Evolutionary conservation across 1,140 invertebrate genomes (phyloP).

Genomic region (Pectinophora gossypiella): DNA sequence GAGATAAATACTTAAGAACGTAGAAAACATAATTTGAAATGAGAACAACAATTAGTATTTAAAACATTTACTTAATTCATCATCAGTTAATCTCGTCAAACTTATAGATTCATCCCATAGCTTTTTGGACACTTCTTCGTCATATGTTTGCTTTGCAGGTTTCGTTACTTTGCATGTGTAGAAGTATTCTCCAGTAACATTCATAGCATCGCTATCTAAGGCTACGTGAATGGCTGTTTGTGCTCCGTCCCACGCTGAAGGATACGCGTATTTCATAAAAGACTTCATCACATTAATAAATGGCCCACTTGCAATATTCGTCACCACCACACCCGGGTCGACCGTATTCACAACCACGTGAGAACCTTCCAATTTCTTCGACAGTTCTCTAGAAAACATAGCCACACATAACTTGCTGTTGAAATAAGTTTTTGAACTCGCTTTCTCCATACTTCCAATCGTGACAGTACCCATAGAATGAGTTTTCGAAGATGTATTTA

Average conservation of each 20-base stretch:
- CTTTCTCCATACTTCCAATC: slow-evolving; percentile 46
- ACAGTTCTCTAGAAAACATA: slow-evolving; percentile 78
- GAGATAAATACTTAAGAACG: too few relatives aligned
- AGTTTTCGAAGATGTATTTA: slow-evolving; percentile 44
- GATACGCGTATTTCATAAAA: slow-evolving; percentile 11
- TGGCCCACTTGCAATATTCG: slow-evolving; percentile 75
- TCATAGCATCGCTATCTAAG: slow-evolving; percentile 30
- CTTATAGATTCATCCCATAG: slow-evolving; percentile 39
- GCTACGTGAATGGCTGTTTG: slow-evolving; percentile 46
- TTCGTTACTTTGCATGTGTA: slow-evolving; percentile 28
- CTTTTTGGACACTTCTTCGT: slow-evolving; percentile 15
- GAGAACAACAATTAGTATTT: too few relatives aligned
- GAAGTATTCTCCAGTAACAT: slow-evolving; percentile 54
- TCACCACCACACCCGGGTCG: slow-evolving; percentile 87
- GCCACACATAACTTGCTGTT: slow-evolving; percentile 83
- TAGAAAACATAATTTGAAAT: too few relatives aligned
- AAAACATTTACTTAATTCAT: slow-evolving; percentile 29
- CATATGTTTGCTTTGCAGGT: slow-evolving; percentile 11
- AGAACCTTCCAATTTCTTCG: slow-evolving; percentile 67
- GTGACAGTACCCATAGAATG: slow-evolving; percentile 72
- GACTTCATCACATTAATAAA: background rate
- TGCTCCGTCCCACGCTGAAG: slow-evolving; percentile 45
- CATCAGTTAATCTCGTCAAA: slow-evolving; percentile 28
- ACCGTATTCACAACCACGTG: slow-evolving; percentile 80
- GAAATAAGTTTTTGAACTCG: slow-evolving; percentile 78